Percentiles rank a stretch among this genome's conserved stretches.
Conservation (phyloP, 2,888 invertebrate genomes). For the Caenorhabditis auriculariae region DNA sequence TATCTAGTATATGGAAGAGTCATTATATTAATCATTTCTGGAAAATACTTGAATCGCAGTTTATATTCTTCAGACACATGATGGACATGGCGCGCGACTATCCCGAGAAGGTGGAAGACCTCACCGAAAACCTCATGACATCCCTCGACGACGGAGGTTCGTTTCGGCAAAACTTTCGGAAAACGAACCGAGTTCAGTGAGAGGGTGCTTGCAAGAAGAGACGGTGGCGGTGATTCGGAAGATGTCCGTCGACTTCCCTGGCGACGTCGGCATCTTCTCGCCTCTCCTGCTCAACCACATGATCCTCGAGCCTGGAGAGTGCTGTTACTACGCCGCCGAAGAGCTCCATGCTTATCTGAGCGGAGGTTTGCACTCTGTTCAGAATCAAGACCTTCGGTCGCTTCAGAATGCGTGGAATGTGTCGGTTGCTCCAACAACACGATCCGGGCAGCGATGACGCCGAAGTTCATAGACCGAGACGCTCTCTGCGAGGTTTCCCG, state of each 20-base stretch:
- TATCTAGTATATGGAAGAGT: too few species aligned
- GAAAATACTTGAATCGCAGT: too few species aligned
- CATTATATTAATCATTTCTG: too few species aligned
- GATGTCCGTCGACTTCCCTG: constrained; percentile 42
- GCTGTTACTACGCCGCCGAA: constrained; percentile 87
- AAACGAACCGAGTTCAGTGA: constrained; percentile 23
- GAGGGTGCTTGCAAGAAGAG: constrained; percentile 48
- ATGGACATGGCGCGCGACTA: constrained; percentile 12
- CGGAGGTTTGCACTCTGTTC: constrained; percentile 73
- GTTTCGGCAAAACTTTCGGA: not conserved
- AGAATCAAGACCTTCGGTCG: not conserved
- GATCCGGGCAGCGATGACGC: constrained; percentile 91
- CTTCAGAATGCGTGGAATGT: constrained; percentile 89
- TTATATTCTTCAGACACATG: constrained; percentile 24
- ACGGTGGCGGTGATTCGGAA: constrained; percentile 56
- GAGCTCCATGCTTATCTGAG: constrained; percentile 92
- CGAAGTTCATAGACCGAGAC: constrained; percentile 86
- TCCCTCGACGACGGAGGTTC: constrained; percentile 25
- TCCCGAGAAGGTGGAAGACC: constrained; percentile 9
- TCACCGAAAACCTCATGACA: constrained; percentile 25
- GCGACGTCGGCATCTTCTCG: constrained; percentile 70
- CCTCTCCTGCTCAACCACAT: constrained; percentile 88
- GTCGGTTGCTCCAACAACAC: constrained; percentile 99
- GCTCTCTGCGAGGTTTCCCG: constrained; percentile 72
- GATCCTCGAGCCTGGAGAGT: constrained; percentile 81